These are phyloP conservation scores for Lethenteron reissneri DNA, from an alignment of 2,113 vertebrate genomes.

Conservation along the genomic window DNA sequence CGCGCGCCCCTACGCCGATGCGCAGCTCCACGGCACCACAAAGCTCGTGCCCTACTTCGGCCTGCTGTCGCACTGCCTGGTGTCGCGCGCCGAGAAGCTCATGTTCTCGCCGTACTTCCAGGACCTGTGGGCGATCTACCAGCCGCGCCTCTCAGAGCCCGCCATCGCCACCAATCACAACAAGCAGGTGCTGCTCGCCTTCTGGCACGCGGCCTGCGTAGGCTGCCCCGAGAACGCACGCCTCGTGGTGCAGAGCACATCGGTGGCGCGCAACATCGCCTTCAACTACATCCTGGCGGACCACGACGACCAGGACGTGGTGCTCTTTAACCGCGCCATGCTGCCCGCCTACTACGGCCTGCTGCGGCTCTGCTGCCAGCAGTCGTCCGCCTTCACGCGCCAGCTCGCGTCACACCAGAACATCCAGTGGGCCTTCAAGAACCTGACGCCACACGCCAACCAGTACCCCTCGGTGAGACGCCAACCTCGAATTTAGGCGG, in stretches of 20 bases:
- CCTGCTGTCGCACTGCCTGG: slow-evolving; percentile 97
- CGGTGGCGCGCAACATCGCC: slow-evolving; percentile 98
- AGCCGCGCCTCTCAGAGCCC: slow-evolving; percentile 90
- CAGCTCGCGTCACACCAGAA: slow-evolving; percentile 95
- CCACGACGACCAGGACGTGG: slow-evolving; percentile 98
- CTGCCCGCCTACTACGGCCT: slow-evolving; percentile 96
- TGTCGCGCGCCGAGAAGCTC: slow-evolving; percentile 96
- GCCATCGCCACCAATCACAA: slow-evolving; percentile 99
- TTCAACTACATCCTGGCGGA: slow-evolving; percentile 99
- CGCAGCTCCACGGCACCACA: slow-evolving; percentile 85
- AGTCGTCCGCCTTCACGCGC: slow-evolving; percentile 73
- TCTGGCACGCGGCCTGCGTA: slow-evolving; percentile 96
- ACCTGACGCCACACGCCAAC: slow-evolving; percentile 94
- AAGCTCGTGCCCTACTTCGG: slow-evolving; percentile 97
- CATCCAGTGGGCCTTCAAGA: slow-evolving; percentile 99
- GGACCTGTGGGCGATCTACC: slow-evolving; percentile 99
- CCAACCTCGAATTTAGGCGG: too few relatives aligned
- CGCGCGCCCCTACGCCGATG: slow-evolving; percentile 90
- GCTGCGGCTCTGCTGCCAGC: slow-evolving; percentile 91
- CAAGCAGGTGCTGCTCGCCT: slow-evolving; percentile 91
- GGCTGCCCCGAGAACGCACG: slow-evolving; percentile 91
- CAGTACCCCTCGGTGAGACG: slow-evolving; percentile 82
- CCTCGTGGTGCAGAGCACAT: slow-evolving; percentile 88
- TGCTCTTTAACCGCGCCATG: slow-evolving; percentile 97
- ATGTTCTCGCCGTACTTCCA: slow-evolving; percentile 98